phyloP scores from a whole-genome alignment of 2,113 vertebrate species.

The Brachyhypopomus gauderio region DNA sequence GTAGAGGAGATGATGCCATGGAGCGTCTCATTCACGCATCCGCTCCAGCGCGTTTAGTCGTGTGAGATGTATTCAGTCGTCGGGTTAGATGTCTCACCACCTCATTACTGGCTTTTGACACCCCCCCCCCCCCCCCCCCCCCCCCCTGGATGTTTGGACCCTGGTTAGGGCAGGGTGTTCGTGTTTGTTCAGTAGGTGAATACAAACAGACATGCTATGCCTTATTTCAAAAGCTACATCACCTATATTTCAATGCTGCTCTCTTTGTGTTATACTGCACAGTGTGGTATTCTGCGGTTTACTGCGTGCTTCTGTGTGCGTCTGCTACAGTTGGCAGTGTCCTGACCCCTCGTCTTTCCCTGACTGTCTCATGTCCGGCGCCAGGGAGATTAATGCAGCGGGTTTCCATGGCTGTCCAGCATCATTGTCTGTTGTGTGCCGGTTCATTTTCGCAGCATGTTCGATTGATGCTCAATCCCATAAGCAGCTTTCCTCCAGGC shows the following conservation, averaged over 20 bases:
- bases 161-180: neutral
- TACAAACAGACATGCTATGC: neutral
- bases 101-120: neutral
- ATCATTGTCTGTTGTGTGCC: slow-evolving; percentile 45
- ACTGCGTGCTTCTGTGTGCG: neutral
- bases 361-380: slow-evolving; percentile 2
- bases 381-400: slow-evolving; percentile 34
- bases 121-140: neutral
- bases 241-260: neutral
- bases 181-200: neutral
- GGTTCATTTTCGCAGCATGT: slow-evolving; percentile 44
- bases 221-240: neutral
- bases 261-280: neutral
- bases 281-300: neutral
- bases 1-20: neutral
- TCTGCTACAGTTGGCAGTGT: neutral
- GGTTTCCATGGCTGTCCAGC: slow-evolving; percentile 28
- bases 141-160: neutral
- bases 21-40: neutral
- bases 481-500: slow-evolving; percentile 53
- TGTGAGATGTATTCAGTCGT: neutral
- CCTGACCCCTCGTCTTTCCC: neutral
- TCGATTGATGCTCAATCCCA: slow-evolving; percentile 42
- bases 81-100: neutral
- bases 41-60: neutral